Base-by-base conservation (phyloP, 2,797 vertebrate species). In the Scleropages formosus region DNA sequence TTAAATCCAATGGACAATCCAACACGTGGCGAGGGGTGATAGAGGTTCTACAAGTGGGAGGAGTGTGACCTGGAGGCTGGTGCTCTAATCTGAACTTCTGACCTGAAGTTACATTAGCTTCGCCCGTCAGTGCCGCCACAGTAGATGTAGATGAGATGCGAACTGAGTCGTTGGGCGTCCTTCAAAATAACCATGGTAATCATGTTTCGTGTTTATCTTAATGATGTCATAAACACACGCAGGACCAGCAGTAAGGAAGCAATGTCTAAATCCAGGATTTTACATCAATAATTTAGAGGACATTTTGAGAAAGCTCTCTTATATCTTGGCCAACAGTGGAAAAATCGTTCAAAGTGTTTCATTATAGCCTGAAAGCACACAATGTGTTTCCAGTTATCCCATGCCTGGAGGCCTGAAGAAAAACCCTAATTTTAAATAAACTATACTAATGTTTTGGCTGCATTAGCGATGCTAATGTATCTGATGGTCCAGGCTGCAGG, bases 351-450 rank as follows among this genome's bases (percentile, higher is more conserved):
- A 61, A 44, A 22, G 51, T 20, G 49, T 68, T 60, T 67, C 12
- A 49, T 68, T 18, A 63, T 60, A 62, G 49, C 53, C 59, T 15
- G 44, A 20, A 49, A 20, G 26, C 51, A 4, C 27, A 13, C 6
- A 44, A 75, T 71, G 44, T 72, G 68, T 61, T 75, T 62, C 53
- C 31, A 75, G 61, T 61, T 75, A 39, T 65, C 44, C 53, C 62
- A 67, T 66, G 62, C 31, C 74, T 73, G 74, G 62, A 62, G 46
- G 66, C 59, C 27, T 53, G 44, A 64, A 24, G 13, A 72, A 62
- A 75, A 56, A 44, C 7, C 67, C 58, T 27, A 24, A 78, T 73
- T 27, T 39, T 73, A 47, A 68, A 75, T 72, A 78, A 78, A 67
- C 68, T 66, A 66, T 66, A 66, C 39, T 64, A 26, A 66, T 66